These are phyloP conservation scores for Varanus komodoensis DNA, from an alignment of 2,113 vertebrate species.

Conservation along the genomic window DNA sequence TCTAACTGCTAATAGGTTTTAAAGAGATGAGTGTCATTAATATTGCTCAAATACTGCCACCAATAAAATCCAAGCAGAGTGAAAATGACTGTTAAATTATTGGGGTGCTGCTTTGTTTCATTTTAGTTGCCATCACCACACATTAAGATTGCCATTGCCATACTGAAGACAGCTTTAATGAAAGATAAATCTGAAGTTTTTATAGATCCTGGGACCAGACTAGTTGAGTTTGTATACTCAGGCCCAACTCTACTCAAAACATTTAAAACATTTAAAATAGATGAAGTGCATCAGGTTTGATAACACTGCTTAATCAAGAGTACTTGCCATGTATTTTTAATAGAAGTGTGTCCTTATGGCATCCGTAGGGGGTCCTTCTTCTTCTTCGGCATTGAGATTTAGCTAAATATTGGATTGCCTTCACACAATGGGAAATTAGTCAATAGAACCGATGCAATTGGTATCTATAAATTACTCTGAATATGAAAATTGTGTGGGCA, in stretches of 20 bases:
- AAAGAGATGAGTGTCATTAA: slow-evolving; percentile 8
- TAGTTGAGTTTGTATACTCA: slow-evolving; percentile 9
- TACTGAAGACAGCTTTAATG: background rate
- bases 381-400: background rate
- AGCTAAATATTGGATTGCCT: background rate
- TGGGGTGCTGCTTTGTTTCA: background rate
- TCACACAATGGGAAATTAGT: background rate
- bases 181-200: background rate
- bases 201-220: background rate
- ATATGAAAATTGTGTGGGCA: background rate
- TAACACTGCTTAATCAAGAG: background rate
- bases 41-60: background rate
- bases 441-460: background rate
- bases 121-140: background rate
- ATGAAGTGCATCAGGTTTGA: background rate
- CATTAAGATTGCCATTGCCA: background rate
- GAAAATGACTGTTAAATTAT: background rate
- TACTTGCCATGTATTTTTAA: background rate
- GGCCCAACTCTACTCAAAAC: background rate
- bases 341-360: background rate
- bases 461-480: background rate
- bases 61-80: slow-evolving; percentile 21
- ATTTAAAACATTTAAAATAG: background rate
- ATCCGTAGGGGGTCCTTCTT: background rate
- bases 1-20: slow-evolving; percentile 20